A percentile compares a stretch with the other conserved stretches of the same genome.
Evolutionary conservation across 2,113 vertebrate genomes (phyloP).

Genomic region (Empidonax traillii): DNA sequence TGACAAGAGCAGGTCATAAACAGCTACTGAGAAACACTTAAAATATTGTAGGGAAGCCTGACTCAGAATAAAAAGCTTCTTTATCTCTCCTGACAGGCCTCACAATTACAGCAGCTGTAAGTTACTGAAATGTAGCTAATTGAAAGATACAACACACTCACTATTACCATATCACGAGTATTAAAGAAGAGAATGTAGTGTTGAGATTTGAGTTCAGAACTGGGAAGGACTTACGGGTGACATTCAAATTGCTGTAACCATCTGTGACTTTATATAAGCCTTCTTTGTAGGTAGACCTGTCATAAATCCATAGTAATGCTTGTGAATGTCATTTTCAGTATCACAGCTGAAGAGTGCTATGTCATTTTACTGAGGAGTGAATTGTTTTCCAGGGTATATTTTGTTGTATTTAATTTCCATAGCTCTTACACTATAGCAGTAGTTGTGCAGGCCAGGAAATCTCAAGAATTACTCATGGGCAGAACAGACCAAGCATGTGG

Average conservation of each 20-base stretch:
- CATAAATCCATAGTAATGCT: not conserved
- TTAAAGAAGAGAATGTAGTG: not conserved
- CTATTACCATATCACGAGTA: not conserved
- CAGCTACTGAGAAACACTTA: constrained; percentile 11
- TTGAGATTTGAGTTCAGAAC: not conserved
- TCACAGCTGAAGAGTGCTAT: not conserved
- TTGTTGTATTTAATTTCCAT: not conserved
- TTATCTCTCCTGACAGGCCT: constrained; percentile 18
- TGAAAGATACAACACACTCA: not conserved
- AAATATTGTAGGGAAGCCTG: not conserved
- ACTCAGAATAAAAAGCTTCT: not conserved
- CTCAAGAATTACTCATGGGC: not conserved
- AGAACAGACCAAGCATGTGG: not conserved
- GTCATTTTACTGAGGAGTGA: not conserved
- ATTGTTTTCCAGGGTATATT: not conserved
- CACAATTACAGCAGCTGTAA: not conserved
- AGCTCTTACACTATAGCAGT: not conserved
- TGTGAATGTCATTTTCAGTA: not conserved
- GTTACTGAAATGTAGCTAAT: not conserved
- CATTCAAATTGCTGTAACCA: not conserved
- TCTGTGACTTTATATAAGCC: not conserved
- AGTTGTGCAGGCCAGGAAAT: not conserved
- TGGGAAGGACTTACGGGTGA: not conserved
- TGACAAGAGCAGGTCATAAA: constrained; percentile 13
- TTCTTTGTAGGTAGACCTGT: not conserved